Base-by-base conservation (phyloP, 2,113 vertebrate genomes). In the Cebus imitator region DNA sequence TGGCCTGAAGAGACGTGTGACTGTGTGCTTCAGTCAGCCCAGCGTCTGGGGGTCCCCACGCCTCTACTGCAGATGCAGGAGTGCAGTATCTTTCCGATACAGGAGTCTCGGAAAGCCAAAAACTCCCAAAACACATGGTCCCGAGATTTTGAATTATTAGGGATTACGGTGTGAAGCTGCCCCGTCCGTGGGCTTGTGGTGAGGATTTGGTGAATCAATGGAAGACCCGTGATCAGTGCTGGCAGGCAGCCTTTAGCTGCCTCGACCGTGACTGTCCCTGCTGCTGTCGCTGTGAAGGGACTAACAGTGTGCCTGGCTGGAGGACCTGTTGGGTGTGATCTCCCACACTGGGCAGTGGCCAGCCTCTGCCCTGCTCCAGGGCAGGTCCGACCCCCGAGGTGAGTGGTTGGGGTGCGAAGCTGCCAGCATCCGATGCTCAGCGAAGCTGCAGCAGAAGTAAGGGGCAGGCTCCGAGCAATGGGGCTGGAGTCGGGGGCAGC, bases 381-480 rank as follows among this genome's bases (percentile, higher is more conserved):
- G 45, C 0, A 0, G n/a, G 25, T 45, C 50, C 14, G 3, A 18
- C 32, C 1, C 66, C 21, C 0, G 14, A 21, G 25, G 12, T 4
- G 13, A n/a, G 2, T 0, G 45, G 57, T 17, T 23, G 6, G 72
- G 58, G 20, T 7, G 21, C 21, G 5, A 25, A 1, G 27, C 58
- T 32, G 37, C 64, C 6, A 12, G 73, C 48, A 3, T 14, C 1
- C 7, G 27, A 2, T 52, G 20, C n/a, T 45, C 30, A 45, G 32
- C 8, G 30, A 55, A 32, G n/a, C 35, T 27, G 35, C 45, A 12
- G 4, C 6, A 32, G 32, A 68, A 5, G 58, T 0, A 3, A 16
- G 27, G 58, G 50, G 16, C 14, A 21, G 12, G 14, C 16, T 70
- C 32, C 0, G 12, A 83, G 48, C 1, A 0, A 17, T 16, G 1